Evolutionary conservation across 92 coral and sea anemone species (phyloP).

Genomic region (Epizoanthus rinbou): DNA sequence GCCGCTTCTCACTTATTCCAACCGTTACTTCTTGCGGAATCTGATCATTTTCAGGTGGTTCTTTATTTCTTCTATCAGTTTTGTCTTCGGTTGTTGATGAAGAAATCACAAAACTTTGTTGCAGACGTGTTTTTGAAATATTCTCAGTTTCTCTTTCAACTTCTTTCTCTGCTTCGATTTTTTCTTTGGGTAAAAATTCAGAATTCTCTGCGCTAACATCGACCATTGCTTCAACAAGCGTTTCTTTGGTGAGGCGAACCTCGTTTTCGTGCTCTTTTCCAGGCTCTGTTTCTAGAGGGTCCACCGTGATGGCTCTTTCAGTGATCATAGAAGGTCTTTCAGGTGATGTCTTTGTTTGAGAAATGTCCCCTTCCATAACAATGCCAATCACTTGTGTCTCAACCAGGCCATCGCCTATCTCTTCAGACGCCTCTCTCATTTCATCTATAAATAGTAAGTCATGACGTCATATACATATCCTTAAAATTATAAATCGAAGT

Average conservation of each 20-base stretch:
- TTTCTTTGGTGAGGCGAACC: slow-evolving; percentile 1
- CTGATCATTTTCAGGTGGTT: not conserved
- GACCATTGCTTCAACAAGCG: not conserved
- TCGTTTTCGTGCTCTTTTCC: not conserved
- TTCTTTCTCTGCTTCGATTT: not conserved
- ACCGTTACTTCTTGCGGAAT: not conserved
- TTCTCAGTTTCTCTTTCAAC: not conserved
- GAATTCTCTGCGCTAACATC: not conserved
- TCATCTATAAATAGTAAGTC: slow-evolving; percentile 3
- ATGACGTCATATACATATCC: not conserved
- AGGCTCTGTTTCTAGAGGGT: not conserved
- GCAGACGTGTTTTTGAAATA: not conserved
- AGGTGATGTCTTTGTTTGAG: slow-evolving; percentile 1
- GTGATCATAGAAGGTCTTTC: not conserved
- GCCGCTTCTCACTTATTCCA: slow-evolving; percentile 4
- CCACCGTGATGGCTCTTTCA: slow-evolving; percentile 10
- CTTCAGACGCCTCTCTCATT: slow-evolving; percentile 13
- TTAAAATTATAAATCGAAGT: not conserved
- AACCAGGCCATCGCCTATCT: slow-evolving; percentile 9
- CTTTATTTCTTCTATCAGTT: slow-evolving; percentile 8
- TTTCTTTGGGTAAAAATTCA: not conserved
- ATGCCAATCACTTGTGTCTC: slow-evolving; percentile 17
- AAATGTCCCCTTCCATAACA: slow-evolving; percentile 25
- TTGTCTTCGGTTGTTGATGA: not conserved
- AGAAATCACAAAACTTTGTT: not conserved